Evolutionary conservation across 2,888 invertebrate species (phyloP), one percentile per base, ranked within the genome.

Genomic region (Stegophylla sp.): DNA sequence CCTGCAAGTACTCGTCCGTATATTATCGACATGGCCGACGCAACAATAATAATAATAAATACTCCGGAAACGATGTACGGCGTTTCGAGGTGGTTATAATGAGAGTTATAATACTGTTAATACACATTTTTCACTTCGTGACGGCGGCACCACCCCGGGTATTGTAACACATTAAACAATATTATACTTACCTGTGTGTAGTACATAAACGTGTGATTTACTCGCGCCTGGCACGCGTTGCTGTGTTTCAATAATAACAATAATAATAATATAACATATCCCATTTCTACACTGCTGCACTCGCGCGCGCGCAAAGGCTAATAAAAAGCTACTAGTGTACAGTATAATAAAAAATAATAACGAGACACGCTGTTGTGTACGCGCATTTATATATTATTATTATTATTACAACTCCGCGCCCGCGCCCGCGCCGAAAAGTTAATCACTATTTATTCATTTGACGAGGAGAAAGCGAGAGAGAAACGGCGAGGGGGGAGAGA

Each of bases 221-320:
- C 79, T 79, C 79, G 79, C 79, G 71, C 79, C 71, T 79, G 79
- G 79, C 79, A 79, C 79, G 79, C 79, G 69, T 69, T 41, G 26
- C 59, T 45, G 41, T 67, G 67, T 45, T 53, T 28, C 66, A 34
- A 75, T 74, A n/a, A n/a, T n/a, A n/a, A n/a, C n/a, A n/a, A n/a
- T n/a, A n/a, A n/a, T n/a, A n/a, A n/a, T n/a, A 74, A 59, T 72
- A 74, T 61, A 74, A 67, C 48, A 41, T 51, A 75, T 64, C 51
- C 41, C 51, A 23, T 51, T 64, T 51, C 51, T 64, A 53, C 64
- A n/a, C n/a, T n/a, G n/a, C n/a, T n/a, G n/a, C n/a, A n/a, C n/a
- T n/a, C n/a, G n/a, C 7, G 34, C 34, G 48, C 48, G 43, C 43
- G 45, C 67, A 59, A 69, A 77, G 67, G 56, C 41, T 41, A 64